phyloP scores from a whole-genome alignment of 2,888 invertebrate species.

The Oligia fasciuncula region DNA sequence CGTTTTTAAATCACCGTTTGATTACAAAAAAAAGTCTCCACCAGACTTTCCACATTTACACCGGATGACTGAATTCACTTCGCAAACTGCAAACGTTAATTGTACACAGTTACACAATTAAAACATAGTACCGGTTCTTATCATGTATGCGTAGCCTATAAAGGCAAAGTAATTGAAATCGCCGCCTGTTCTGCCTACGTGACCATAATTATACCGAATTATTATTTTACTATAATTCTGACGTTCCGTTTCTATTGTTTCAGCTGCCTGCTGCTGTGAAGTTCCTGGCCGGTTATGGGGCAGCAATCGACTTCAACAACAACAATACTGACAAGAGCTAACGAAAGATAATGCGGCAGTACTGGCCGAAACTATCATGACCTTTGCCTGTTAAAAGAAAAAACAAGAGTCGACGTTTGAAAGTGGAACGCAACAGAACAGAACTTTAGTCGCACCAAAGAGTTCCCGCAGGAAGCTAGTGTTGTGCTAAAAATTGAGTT shows the following conservation, averaged over 20 bases:
- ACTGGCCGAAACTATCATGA: conserved; percentile 76
- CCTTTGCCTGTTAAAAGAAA: conserved; percentile 69
- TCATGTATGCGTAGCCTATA: conserved; percentile 55
- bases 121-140: conserved; percentile 45
- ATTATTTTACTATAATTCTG: conserved; percentile 66
- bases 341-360: conserved; percentile 66
- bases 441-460: conserved; percentile 64
- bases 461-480: conserved; percentile 76
- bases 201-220: conserved; percentile 60
- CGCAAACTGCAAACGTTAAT: conserved; percentile 33
- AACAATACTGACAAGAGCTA: conserved; percentile 65
- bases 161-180: conserved; percentile 61
- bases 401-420: conserved; percentile 58
- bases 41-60: conserved; percentile 10
- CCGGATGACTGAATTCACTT: conserved; percentile 27
- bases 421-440: conserved; percentile 63
- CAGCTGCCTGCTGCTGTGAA: conserved; percentile 85
- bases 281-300: conserved; percentile 85
- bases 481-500: conserved; percentile 70
- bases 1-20: not conserved
- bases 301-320: conserved; percentile 82
- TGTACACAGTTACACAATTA: conserved; percentile 45
- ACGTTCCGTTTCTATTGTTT: conserved; percentile 81
- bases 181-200: conserved; percentile 64
- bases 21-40: conserved; percentile 15